Evolutionary conservation across 2,888 invertebrate genomes (phyloP).

Genomic region (Hoplodrina ambigua): DNA sequence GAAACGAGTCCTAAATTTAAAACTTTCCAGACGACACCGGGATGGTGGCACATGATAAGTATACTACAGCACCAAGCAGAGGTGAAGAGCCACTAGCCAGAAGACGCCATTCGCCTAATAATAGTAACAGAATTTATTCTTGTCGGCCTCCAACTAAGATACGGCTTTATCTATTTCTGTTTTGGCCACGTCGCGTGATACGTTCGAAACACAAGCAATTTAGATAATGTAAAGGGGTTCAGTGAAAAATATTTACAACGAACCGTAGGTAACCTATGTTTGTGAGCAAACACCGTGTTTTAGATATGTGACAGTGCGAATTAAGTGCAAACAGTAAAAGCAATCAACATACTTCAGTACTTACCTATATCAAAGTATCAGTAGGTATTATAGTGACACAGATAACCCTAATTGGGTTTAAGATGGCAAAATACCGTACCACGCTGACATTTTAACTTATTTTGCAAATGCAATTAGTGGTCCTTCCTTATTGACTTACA

Average conservation of each 20-base stretch:
- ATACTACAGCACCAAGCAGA: slow-evolving; percentile 55
- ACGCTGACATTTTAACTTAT: slow-evolving; percentile 1
- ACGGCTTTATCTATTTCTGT: slow-evolving; percentile 82
- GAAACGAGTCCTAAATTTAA: slow-evolving; percentile 46
- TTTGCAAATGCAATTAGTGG: slow-evolving; percentile 11
- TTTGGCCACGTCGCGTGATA: slow-evolving; percentile 75
- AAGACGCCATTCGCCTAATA: slow-evolving; percentile 78
- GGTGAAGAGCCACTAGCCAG: slow-evolving; percentile 61
- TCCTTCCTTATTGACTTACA: background rate
- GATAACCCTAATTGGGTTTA: background rate
- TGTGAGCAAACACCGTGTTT: slow-evolving; percentile 7
- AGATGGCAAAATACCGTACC: slow-evolving; percentile 3
- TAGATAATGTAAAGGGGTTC: slow-evolving; percentile 58
- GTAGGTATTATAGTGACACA: background rate
- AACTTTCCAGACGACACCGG: slow-evolving; percentile 52
- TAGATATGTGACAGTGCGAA: slow-evolving; percentile 10
- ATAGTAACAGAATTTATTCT: slow-evolving; percentile 81
- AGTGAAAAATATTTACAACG: slow-evolving; percentile 27
- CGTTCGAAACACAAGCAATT: slow-evolving; percentile 57
- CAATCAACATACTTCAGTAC: background rate
- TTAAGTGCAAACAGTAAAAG: slow-evolving; percentile 14
- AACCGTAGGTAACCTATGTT: background rate
- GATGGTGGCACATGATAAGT: slow-evolving; percentile 54
- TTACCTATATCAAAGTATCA: background rate
- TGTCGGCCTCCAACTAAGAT: slow-evolving; percentile 85